Conservation (phyloP, 2,888 invertebrate species). For the Eupeodes latifasciatus region DNA sequence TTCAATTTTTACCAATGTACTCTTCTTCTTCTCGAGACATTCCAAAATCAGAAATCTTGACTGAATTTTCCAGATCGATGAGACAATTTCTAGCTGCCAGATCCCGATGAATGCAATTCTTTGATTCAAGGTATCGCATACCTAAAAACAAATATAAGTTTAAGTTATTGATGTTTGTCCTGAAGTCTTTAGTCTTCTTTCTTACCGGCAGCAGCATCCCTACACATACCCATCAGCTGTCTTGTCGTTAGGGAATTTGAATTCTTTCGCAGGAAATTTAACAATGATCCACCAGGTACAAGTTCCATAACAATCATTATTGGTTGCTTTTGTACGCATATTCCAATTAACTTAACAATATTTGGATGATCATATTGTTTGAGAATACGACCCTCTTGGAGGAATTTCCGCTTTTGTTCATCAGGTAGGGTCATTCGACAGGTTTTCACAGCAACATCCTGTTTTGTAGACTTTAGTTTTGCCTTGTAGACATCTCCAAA, state of each 20-base stretch:
- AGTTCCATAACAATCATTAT: conserved; percentile 99
- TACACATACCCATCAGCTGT: conserved; percentile 94
- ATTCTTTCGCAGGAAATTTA: conserved; percentile 94
- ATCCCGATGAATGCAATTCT: conserved; percentile 98
- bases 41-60: conserved; percentile 99
- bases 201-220: conserved; percentile 94
- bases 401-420: conserved; percentile 96
- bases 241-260: conserved; percentile 88
- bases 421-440: conserved; percentile 97
- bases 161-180: neutral
- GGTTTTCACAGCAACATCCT: conserved; percentile 97
- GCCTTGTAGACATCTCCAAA: conserved; percentile 99
- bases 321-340: conserved; percentile 98
- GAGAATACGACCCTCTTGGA: conserved; percentile 97
- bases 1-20: conserved; percentile 87
- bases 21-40: conserved; percentile 99
- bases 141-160: conserved; percentile 78
- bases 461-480: conserved; percentile 91
- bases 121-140: conserved; percentile 97
- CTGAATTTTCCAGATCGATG: conserved; percentile 91
- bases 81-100: conserved; percentile 96
- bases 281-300: conserved; percentile 93
- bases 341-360: conserved; percentile 97
- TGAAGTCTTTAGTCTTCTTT: no score
- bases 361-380: conserved; percentile 99